Conservation (phyloP, 2,113 vertebrate genomes). For the Barnardius zonarius region DNA sequence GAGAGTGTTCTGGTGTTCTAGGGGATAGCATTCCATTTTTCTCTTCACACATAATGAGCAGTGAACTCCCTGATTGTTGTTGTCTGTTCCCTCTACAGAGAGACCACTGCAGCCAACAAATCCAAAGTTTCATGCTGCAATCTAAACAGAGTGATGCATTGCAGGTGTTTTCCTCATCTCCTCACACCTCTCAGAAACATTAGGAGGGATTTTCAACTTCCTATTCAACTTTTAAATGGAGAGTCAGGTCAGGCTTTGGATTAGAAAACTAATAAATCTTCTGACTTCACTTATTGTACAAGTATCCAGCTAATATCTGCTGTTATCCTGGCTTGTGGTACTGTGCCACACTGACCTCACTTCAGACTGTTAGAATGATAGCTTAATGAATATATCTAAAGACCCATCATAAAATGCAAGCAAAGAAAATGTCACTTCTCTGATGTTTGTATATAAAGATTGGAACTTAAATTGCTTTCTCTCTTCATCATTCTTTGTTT, state of each 20-base stretch:
- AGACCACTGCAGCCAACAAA: slow-evolving; percentile 73
- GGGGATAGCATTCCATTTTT: slow-evolving; percentile 42
- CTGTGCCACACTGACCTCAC: not conserved
- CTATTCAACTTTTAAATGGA: slow-evolving; percentile 79
- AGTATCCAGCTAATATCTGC: slow-evolving; percentile 24
- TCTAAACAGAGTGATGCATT: slow-evolving; percentile 84
- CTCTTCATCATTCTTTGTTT: slow-evolving; percentile 59
- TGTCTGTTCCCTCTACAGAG: slow-evolving; percentile 71
- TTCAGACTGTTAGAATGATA: slow-evolving; percentile 51
- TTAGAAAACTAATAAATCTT: slow-evolving; percentile 78
- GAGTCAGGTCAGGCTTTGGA: slow-evolving; percentile 78
- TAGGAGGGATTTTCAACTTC: slow-evolving; percentile 80
- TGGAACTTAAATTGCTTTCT: slow-evolving; percentile 40
- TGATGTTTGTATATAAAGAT: slow-evolving; percentile 71
- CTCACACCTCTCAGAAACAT: slow-evolving; percentile 82
- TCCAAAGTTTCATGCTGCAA: slow-evolving; percentile 69
- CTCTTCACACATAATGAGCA: slow-evolving; percentile 62
- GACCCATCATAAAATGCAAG: slow-evolving; percentile 61
- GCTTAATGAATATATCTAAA: slow-evolving; percentile 65
- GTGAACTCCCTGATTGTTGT: slow-evolving; percentile 68
- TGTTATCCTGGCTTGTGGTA: not conserved
- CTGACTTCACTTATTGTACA: slow-evolving; percentile 44
- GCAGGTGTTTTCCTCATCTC: slow-evolving; percentile 82
- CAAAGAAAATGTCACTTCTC: slow-evolving; percentile 52
- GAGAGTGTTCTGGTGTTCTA: not conserved